Conservation (phyloP, 2,113 vertebrate genomes). For the Campylorhamphus procurvoides region DNA sequence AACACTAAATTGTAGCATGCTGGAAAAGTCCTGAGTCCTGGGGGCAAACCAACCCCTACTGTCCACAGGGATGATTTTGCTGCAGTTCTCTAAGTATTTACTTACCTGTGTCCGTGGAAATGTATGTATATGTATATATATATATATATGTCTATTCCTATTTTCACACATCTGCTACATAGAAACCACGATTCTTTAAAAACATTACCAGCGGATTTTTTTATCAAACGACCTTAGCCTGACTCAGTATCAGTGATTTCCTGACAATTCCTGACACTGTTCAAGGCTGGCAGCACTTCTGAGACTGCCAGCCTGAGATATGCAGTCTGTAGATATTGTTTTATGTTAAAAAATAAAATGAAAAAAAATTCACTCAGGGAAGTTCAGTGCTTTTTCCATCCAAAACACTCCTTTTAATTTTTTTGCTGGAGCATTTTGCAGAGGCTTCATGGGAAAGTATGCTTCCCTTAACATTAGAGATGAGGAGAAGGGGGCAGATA, state of each 20-base stretch:
- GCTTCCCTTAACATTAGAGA: neutral
- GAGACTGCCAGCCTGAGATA: neutral
- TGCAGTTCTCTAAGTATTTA: neutral
- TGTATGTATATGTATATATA: neutral
- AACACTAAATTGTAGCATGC: neutral
- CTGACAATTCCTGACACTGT: neutral
- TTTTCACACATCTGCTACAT: neutral
- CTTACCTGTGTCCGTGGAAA: neutral
- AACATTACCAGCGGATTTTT: neutral
- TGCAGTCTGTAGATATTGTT: neutral
- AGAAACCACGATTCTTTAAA: neutral
- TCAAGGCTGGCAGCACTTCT: neutral
- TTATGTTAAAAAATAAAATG: neutral
- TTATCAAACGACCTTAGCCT: neutral
- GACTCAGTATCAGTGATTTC: neutral
- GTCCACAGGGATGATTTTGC: neutral
- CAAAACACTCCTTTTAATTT: neutral
- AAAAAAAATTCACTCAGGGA: neutral
- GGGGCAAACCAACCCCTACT: neutral
- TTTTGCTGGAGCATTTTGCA: neutral
- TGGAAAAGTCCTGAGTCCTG: neutral
- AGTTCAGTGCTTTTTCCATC: neutral
- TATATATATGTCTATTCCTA: neutral
- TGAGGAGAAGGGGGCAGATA: neutral
- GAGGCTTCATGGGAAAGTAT: neutral